Percentiles rank a stretch among this genome's conserved stretches.
phyloP scores from a whole-genome alignment of 2,797 vertebrate genomes.

The Phylloscopus collybita region DNA sequence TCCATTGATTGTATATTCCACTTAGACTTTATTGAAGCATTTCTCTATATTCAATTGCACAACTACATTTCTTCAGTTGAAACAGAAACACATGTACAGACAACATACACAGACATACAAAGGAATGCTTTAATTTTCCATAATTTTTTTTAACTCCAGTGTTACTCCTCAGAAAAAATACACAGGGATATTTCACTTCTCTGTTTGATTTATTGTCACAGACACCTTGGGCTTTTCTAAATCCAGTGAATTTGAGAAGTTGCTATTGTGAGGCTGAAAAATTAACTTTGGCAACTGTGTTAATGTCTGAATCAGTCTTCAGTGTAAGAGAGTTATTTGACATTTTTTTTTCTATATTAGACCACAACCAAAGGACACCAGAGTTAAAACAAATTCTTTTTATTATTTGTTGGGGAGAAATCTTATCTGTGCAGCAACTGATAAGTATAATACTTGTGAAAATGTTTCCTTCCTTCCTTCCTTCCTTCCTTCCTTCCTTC shows the following conservation, averaged over 20 bases:
- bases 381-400: neutral
- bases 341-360: neutral
- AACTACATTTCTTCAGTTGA: neutral
- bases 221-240: neutral
- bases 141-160: neutral
- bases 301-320: neutral
- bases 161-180: neutral
- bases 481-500: neutral
- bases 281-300: neutral
- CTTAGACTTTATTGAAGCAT: slow-evolving; percentile 5
- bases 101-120: neutral
- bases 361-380: neutral
- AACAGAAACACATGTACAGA: neutral
- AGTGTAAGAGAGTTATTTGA: neutral
- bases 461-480: neutral
- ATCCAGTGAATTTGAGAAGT: neutral
- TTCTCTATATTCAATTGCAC: neutral
- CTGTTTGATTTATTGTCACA: neutral
- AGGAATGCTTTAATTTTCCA: neutral
- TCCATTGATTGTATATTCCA: neutral
- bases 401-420: neutral
- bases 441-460: neutral
- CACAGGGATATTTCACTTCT: neutral
- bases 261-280: neutral
- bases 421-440: neutral